Evolutionary conservation across 2,888 invertebrate genomes (phyloP).

Genomic region (Sepioteuthis lessoniana): DNA sequence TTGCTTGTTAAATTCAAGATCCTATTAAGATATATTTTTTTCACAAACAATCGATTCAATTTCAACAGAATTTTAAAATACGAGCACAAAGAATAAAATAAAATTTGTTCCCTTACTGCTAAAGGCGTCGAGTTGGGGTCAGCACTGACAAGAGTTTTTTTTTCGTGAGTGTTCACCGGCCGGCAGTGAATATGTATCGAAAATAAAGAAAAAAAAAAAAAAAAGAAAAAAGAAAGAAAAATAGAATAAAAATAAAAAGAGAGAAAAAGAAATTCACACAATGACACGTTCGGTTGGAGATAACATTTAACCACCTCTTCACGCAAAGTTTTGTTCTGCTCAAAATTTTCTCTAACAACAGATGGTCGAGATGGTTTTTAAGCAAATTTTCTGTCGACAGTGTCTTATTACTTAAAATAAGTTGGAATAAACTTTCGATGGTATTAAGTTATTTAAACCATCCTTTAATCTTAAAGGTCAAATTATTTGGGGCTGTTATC

Average conservation of each 20-base stretch:
- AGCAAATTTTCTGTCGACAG: background rate
- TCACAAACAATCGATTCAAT: no score
- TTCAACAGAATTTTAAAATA: no score
- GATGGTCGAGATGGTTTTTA: background rate
- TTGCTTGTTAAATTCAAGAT: no score
- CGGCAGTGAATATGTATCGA: background rate
- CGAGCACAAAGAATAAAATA: background rate
- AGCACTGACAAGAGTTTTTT: background rate
- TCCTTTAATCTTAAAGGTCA: background rate
- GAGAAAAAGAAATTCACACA: background rate
- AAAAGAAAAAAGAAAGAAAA: no score
- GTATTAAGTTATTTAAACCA: no score
- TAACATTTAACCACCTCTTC: background rate
- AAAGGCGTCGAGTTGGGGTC: background rate
- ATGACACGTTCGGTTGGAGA: background rate
- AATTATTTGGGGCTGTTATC: background rate
- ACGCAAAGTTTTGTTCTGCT: background rate
- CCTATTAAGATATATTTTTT: no score
- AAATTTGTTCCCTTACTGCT: background rate
- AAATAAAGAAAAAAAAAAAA: background rate
- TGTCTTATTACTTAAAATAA: background rate
- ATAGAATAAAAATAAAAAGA: no score
- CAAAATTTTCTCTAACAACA: conserved; percentile 2
- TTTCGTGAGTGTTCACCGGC: background rate
- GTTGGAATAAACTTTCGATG: background rate